These are phyloP conservation scores for Ectobius pallidus DNA, from an alignment of 2,888 invertebrate genomes.

Conservation along the genomic window DNA sequence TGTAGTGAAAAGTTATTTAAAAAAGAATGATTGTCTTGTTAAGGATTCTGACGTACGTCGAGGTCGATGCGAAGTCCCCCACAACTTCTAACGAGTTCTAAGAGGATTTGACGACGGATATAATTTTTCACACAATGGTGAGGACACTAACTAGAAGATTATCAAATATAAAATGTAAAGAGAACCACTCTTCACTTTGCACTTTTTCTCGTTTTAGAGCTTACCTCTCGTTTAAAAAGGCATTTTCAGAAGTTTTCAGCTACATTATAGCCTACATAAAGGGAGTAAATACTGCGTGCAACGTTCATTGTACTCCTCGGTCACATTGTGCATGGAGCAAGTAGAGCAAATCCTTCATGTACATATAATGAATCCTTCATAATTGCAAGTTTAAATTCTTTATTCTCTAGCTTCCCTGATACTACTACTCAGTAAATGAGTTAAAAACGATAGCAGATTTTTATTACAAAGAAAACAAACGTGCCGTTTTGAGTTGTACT, in stretches of 20 bases:
- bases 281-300: too few relatives aligned
- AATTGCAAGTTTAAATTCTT: too few relatives aligned
- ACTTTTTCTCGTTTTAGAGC: neutral
- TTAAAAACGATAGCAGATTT: neutral
- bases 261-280: too few relatives aligned
- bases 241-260: too few relatives aligned
- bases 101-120: slow-evolving; percentile 9
- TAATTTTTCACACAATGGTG: neutral
- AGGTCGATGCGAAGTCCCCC: neutral
- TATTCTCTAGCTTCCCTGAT: neutral
- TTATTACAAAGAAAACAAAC: too few relatives aligned
- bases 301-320: too few relatives aligned
- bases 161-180: slow-evolving; percentile 3
- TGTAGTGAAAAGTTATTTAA: too few relatives aligned
- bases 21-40: too few relatives aligned
- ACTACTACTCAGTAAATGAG: neutral
- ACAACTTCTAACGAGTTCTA: neutral
- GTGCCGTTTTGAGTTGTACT: too few relatives aligned
- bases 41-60: neutral
- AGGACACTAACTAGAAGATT: neutral
- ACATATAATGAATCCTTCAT: too few relatives aligned
- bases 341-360: too few relatives aligned
- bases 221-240: neutral
- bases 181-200: neutral
- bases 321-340: too few relatives aligned